Evolutionary conservation across 2,888 invertebrate genomes (phyloP).

Genomic region (Matsumyia berberina): DNA sequence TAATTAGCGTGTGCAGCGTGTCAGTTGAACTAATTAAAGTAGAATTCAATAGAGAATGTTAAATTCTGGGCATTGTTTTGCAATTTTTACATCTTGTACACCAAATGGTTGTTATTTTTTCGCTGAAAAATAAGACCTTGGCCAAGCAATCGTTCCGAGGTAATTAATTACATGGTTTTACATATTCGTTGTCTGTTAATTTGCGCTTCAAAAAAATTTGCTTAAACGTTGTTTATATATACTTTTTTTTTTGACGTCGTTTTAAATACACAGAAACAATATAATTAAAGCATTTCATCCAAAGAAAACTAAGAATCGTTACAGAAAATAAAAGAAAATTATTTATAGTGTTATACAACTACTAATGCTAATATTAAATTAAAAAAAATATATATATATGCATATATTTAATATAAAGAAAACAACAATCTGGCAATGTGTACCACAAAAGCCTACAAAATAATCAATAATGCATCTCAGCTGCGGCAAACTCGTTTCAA

Average conservation of each 20-base stretch:
- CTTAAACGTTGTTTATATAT: constrained; percentile 7
- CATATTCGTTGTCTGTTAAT: constrained; percentile 65
- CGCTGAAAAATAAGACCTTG: constrained; percentile 76
- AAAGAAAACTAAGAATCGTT: constrained; percentile 42
- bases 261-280: constrained; percentile 71
- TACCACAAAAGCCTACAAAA: constrained; percentile 46
- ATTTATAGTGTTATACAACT: constrained; percentile 41
- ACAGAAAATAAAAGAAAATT: constrained; percentile 47
- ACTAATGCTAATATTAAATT: constrained; percentile 48
- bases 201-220: constrained; percentile 57
- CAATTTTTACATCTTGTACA: constrained; percentile 68
- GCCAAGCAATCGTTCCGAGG: constrained; percentile 74
- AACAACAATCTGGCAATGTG: constrained; percentile 67
- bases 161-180: constrained; percentile 63
- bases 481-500: not conserved
- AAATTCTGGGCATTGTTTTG: constrained; percentile 41
- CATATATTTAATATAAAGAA: constrained; percentile 14
- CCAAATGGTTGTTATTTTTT: constrained; percentile 76
- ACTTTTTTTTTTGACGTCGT: constrained; percentile 30
- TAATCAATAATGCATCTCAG: constrained; percentile 33
- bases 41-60: constrained; percentile 27
- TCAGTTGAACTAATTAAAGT: constrained; percentile 39
- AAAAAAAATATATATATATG: constrained; percentile 32
- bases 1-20: constrained; percentile 54
- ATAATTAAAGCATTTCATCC: constrained; percentile 62